Conservation (phyloP, 1,140 invertebrate genomes). For the Campodea augens region DNA sequence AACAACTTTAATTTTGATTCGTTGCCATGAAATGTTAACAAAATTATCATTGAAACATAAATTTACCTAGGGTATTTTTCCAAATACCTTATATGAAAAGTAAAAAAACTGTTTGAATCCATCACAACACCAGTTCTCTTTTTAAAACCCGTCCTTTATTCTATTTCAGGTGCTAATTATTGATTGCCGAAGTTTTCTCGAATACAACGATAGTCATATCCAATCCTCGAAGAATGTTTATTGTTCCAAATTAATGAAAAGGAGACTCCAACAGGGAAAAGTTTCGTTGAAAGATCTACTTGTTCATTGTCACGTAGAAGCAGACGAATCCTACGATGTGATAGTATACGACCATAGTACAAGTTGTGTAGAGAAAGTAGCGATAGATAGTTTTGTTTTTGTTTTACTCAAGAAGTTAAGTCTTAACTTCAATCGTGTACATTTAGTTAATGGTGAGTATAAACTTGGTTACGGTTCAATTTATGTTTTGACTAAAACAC, state of each 20-base stretch:
- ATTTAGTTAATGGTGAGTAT: slow-evolving; percentile 27
- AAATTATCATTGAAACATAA: too few relatives aligned
- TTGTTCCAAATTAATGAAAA: slow-evolving; percentile 36
- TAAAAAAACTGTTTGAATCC: too few relatives aligned
- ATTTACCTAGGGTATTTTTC: too few relatives aligned
- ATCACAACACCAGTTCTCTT: too few relatives aligned
- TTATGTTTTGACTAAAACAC: too few relatives aligned
- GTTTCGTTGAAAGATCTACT: slow-evolving; percentile 30
- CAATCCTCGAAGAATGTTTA: slow-evolving; percentile 33
- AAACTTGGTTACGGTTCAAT: too few relatives aligned
- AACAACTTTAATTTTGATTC: too few relatives aligned
- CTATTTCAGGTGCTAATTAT: slow-evolving; percentile 31
- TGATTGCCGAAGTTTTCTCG: slow-evolving; percentile 35
- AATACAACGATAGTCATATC: slow-evolving; percentile 36
- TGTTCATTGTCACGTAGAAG: slow-evolving; percentile 27
- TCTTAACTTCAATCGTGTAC: slow-evolving; percentile 26
- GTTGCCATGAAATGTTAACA: too few relatives aligned
- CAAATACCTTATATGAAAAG: too few relatives aligned
- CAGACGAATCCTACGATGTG: slow-evolving; percentile 25
- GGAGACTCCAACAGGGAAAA: slow-evolving; percentile 34
- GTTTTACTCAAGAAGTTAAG: slow-evolving; percentile 29
- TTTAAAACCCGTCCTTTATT: too few relatives aligned
- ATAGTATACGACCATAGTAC: slow-evolving; percentile 35
- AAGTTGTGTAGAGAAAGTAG: slow-evolving; percentile 20
- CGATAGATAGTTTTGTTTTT: slow-evolving; percentile 29